phyloP scores from a whole-genome alignment of 2,113 vertebrate genomes.

The Motacilla alba region DNA sequence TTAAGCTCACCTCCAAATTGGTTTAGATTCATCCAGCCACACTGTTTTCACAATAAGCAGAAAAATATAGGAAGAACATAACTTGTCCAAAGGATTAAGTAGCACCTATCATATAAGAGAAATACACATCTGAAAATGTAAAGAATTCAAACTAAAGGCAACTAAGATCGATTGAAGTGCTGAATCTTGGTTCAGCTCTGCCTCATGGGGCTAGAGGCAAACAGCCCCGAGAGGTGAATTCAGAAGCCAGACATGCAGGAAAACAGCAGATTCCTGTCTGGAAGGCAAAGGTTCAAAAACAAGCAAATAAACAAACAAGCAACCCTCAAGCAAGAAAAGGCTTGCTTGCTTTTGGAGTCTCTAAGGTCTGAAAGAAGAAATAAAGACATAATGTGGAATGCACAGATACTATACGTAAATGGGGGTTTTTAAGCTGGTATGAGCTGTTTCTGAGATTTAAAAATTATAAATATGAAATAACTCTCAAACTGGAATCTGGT shows the following conservation, averaged over 20 bases:
- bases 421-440: not conserved
- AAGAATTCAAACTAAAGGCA: not conserved
- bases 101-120: not conserved
- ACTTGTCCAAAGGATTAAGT: not conserved
- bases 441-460: not conserved
- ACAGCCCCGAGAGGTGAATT: not conserved
- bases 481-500: not conserved
- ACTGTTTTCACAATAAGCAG: not conserved
- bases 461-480: not conserved
- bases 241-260: not conserved
- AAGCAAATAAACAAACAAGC: not conserved
- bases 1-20: not conserved
- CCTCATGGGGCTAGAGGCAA: not conserved
- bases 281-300: not conserved
- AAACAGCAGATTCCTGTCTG: not conserved
- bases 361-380: not conserved
- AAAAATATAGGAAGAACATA: not conserved
- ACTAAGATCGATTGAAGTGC: not conserved
- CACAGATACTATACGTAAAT: not conserved
- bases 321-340: not conserved
- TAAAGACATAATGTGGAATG: not conserved
- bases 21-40: not conserved
- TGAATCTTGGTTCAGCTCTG: not conserved
- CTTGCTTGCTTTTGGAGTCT: not conserved
- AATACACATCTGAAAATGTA: not conserved